Evolutionary conservation across 2,113 vertebrate genomes (phyloP).

Genomic region (Merops nubicus): DNA sequence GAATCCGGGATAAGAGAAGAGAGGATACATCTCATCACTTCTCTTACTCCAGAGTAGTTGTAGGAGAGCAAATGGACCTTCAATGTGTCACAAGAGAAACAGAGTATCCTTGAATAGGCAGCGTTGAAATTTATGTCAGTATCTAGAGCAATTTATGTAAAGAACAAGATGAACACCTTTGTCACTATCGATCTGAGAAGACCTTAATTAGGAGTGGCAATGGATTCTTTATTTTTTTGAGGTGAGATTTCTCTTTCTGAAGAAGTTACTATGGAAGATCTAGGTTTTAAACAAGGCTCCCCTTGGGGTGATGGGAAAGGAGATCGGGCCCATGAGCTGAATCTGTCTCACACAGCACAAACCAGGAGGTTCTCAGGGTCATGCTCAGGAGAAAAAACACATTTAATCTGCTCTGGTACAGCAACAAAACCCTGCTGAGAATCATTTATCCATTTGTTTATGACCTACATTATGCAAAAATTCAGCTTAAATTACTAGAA

Average conservation of each 20-base stretch:
- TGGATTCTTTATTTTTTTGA: not conserved
- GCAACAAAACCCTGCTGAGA: not conserved
- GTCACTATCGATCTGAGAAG: fast-evolving
- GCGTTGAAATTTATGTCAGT: not conserved
- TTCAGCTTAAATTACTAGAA: not conserved
- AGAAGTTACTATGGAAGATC: not conserved
- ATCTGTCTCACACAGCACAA: not conserved
- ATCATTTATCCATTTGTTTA: not conserved
- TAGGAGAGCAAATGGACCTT: not conserved
- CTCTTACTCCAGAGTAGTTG: not conserved
- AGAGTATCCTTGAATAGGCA: fast-evolving
- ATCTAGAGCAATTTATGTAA: not conserved
- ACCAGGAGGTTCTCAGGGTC: not conserved
- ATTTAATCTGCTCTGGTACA: not conserved
- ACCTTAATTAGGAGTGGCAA: not conserved
- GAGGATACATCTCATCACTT: not conserved
- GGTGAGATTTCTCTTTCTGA: not conserved
- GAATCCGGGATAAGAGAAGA: not conserved
- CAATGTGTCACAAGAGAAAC: not conserved
- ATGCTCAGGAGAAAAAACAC: not conserved
- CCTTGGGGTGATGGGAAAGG: not conserved
- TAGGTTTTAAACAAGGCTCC: not conserved
- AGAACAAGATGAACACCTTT: not conserved
- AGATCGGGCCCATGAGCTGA: not conserved
- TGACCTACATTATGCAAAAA: not conserved